Percentiles rank a stretch among this genome's conserved stretches.
Evolutionary conservation across 2,888 invertebrate species (phyloP).

Genomic region (Sphaerophoria taeniata): DNA sequence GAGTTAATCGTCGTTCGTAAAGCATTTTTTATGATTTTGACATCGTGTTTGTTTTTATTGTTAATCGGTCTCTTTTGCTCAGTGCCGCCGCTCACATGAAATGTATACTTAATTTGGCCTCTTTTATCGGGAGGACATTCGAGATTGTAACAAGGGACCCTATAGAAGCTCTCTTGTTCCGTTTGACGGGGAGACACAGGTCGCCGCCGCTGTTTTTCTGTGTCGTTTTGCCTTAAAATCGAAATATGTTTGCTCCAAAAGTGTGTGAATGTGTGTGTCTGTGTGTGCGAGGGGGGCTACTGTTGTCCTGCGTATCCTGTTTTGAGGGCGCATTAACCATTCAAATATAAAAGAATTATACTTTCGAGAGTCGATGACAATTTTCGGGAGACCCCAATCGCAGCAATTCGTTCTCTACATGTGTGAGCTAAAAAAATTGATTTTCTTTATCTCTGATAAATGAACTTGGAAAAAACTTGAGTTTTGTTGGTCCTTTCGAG

Average conservation of each 20-base stretch:
- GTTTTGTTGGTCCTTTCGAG: neutral
- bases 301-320: slow-evolving; percentile 75
- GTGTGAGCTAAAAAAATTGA: slow-evolving; percentile 20
- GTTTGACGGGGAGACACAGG: slow-evolving; percentile 20
- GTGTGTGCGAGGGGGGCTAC: slow-evolving; percentile 32
- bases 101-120: slow-evolving; percentile 70
- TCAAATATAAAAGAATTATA: slow-evolving; percentile 53
- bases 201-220: neutral
- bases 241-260: neutral
- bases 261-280: slow-evolving; percentile 29
- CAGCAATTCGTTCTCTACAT: slow-evolving; percentile 18
- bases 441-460: neutral
- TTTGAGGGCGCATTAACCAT: slow-evolving; percentile 61
- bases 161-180: neutral
- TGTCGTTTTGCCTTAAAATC: neutral
- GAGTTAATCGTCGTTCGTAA: slow-evolving; percentile 61
- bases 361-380: slow-evolving; percentile 59
- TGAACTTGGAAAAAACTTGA: too few species aligned
- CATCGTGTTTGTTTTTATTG: slow-evolving; percentile 65
- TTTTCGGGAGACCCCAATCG: slow-evolving; percentile 31
- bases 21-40: slow-evolving; percentile 20
- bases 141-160: neutral
- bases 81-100: slow-evolving; percentile 40
- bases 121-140: slow-evolving; percentile 26
- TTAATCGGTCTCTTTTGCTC: slow-evolving; percentile 64